A percentile compares a stretch with the other conserved stretches of the same genome.
Conservation (phyloP, 2,113 vertebrate genomes). For the Nanorana parkeri region DNA sequence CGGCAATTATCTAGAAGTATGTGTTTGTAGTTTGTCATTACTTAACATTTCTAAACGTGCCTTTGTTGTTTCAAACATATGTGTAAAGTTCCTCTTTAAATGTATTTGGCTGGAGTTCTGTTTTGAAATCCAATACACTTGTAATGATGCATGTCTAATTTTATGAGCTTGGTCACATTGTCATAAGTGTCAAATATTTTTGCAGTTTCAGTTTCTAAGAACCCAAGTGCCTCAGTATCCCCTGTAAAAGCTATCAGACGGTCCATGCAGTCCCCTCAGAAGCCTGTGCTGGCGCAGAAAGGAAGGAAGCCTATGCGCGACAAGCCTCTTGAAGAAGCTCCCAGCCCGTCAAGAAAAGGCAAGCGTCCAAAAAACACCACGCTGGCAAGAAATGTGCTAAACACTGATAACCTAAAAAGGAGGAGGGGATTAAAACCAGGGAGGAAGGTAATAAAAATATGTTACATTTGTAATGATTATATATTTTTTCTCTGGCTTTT, state of each 20-base stretch:
- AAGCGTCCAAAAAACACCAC: slow-evolving; percentile 71
- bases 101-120: no score
- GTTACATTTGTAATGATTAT: no score
- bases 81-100: no score
- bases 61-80: no score
- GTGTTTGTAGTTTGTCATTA: no score
- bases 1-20: no score
- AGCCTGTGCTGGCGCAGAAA: slow-evolving; percentile 77
- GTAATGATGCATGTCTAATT: no score
- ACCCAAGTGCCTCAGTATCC: slow-evolving; percentile 75
- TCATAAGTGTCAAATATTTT: background rate
- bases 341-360: slow-evolving; percentile 77
- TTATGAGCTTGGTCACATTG: no score
- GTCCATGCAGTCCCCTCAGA: slow-evolving; percentile 84
- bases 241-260: slow-evolving; percentile 81
- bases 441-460: slow-evolving; percentile 93
- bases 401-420: slow-evolving; percentile 75
- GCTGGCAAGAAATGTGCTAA: slow-evolving; percentile 66
- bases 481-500: no score
- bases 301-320: slow-evolving; percentile 81
- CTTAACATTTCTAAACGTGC: no score
- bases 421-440: slow-evolving; percentile 86
- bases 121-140: no score
- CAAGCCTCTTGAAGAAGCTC: slow-evolving; percentile 76
- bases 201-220: slow-evolving; percentile 83